Conservation (phyloP, 2,113 vertebrate genomes). For the Amazona vittata region DNA sequence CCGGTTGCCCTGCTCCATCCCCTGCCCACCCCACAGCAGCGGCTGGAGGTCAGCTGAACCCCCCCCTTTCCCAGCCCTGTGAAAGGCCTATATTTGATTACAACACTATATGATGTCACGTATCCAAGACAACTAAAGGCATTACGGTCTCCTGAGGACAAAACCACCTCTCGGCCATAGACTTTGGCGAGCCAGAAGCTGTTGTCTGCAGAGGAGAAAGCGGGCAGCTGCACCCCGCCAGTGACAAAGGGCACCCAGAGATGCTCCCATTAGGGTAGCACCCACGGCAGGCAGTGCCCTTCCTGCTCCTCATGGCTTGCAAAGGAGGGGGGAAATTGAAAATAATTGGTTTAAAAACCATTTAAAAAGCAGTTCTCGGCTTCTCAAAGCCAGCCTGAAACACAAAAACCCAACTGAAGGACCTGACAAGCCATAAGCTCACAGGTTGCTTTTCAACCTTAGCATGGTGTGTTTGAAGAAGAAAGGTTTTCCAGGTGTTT, state of each 20-base stretch:
- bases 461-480: not conserved
- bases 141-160: slow-evolving; percentile 76
- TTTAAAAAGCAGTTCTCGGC: accelerated
- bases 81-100: slow-evolving; percentile 78
- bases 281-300: accelerated
- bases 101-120: slow-evolving; percentile 75
- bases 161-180: slow-evolving; percentile 69
- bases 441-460: not conserved
- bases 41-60: slow-evolving; percentile 68
- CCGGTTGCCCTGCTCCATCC: not conserved
- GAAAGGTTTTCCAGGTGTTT: not conserved
- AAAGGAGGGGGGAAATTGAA: not conserved
- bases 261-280: not conserved
- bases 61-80: slow-evolving; percentile 26
- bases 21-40: not conserved
- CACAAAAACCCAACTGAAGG: not conserved
- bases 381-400: not conserved
- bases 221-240: slow-evolving; percentile 65
- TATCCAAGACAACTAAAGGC: slow-evolving; percentile 84
- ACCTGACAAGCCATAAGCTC: not conserved
- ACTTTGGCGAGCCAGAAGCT: slow-evolving; percentile 58
- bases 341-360: not conserved
- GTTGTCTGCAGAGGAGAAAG: slow-evolving; percentile 44
- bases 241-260: not conserved
- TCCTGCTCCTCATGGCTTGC: accelerated